Evolutionary conservation across 2,113 vertebrate genomes (phyloP).

Genomic region (Mesoclemmys tuberculata): DNA sequence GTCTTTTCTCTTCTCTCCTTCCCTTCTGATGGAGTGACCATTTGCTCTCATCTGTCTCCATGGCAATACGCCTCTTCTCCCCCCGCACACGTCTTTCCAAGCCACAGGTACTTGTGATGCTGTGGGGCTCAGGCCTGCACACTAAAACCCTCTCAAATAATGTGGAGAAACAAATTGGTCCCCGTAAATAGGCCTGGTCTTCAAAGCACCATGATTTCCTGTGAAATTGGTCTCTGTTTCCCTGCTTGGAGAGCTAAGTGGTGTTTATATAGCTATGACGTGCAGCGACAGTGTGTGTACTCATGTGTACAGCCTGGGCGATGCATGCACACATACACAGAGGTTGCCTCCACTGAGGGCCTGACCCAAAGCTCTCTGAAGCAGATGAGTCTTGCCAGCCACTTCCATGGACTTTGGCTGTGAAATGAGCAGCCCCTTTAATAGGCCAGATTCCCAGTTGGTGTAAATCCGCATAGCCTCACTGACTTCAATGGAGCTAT

Average conservation of each 20-base stretch:
- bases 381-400: background rate
- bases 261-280: constrained; percentile 42
- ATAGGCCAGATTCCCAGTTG: background rate
- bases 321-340: background rate
- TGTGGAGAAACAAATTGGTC: constrained; percentile 63
- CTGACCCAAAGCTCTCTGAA: background rate
- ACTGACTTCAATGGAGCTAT: background rate
- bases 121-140: constrained; percentile 4
- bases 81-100: background rate
- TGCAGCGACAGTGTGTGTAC: constrained; percentile 14
- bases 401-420: background rate
- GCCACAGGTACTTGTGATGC: constrained; percentile 1
- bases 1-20: constrained; percentile 78
- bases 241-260: constrained; percentile 37
- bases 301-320: background rate
- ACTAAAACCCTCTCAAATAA: constrained; percentile 48
- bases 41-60: constrained; percentile 83
- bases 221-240: constrained; percentile 50
- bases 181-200: constrained; percentile 67
- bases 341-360: background rate
- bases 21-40: constrained; percentile 88
- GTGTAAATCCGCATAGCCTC: background rate
- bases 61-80: constrained; percentile 76
- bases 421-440: background rate
- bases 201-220: constrained; percentile 67